Conservation (phyloP, 2,797 vertebrate species). For the Fundulus diaphanus region DNA sequence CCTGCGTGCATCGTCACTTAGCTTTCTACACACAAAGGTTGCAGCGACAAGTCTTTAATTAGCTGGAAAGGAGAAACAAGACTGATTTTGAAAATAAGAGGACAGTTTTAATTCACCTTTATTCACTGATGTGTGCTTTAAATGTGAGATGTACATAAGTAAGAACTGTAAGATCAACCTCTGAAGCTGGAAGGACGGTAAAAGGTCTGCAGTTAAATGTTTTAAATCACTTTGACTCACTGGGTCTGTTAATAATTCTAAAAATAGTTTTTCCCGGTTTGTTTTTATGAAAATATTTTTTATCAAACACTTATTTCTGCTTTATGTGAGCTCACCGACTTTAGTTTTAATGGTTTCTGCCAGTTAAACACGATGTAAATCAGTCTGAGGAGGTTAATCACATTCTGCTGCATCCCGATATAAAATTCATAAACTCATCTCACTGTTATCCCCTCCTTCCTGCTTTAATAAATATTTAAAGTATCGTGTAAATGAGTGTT, state of each 20-base stretch:
- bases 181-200: neutral
- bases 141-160: neutral
- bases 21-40: neutral
- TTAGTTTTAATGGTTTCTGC: neutral
- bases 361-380: neutral
- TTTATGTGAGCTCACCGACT: neutral
- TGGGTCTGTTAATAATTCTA: neutral
- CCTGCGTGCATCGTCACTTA: no score
- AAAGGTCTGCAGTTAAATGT: neutral
- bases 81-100: neutral
- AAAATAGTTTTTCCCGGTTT: neutral
- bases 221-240: neutral
- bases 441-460: neutral
- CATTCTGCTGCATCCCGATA: constrained; percentile 9
- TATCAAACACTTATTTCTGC: neutral
- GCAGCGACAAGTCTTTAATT: neutral
- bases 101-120: neutral
- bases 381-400: neutral
- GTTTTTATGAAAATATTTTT: no score
- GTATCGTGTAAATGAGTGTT: constrained; percentile 33
- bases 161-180: neutral
- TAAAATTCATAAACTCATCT: constrained; percentile 26
- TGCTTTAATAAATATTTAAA: constrained; percentile 50
- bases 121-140: neutral
- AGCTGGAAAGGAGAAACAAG: neutral